Evolutionary conservation across 1,140 invertebrate species (phyloP).

Genomic region (Diachasma alloeum): DNA sequence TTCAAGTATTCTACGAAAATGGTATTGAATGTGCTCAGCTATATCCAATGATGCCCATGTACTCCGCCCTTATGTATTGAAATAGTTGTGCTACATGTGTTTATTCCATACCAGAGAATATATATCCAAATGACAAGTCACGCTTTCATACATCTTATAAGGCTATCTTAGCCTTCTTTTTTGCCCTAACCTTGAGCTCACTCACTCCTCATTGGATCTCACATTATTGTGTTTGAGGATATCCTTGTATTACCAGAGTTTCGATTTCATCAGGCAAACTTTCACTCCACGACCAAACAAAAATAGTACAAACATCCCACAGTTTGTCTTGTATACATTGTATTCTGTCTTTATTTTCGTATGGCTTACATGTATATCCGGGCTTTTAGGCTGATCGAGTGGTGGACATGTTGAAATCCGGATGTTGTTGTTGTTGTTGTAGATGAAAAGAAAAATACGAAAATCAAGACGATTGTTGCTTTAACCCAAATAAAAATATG

Average conservation of each 20-base stretch:
- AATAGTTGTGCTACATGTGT: neutral
- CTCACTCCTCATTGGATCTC: neutral
- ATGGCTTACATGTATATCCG: neutral
- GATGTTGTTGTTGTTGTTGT: neutral
- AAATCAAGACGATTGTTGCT: neutral
- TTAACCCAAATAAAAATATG: neutral
- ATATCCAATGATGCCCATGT: neutral
- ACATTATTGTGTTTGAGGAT: neutral
- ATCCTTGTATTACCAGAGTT: neutral
- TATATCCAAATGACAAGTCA: neutral
- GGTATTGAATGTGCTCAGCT: neutral
- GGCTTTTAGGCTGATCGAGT: conserved; percentile 23
- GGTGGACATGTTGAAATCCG: neutral
- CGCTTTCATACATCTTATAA: too few relatives aligned
- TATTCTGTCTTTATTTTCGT: neutral
- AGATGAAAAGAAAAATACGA: neutral
- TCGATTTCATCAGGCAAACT: conserved; percentile 20
- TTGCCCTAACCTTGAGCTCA: neutral
- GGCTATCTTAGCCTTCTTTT: neutral
- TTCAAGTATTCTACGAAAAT: neutral
- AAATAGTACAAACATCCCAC: neutral
- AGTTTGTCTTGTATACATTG: neutral
- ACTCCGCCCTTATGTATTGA: neutral
- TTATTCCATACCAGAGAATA: neutral
- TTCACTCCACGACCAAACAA: conserved; percentile 6